Evolutionary conservation across 2,113 vertebrate genomes (phyloP), one percentile per base, ranked within the genome.

Genomic region (Siniperca knerii): DNA sequence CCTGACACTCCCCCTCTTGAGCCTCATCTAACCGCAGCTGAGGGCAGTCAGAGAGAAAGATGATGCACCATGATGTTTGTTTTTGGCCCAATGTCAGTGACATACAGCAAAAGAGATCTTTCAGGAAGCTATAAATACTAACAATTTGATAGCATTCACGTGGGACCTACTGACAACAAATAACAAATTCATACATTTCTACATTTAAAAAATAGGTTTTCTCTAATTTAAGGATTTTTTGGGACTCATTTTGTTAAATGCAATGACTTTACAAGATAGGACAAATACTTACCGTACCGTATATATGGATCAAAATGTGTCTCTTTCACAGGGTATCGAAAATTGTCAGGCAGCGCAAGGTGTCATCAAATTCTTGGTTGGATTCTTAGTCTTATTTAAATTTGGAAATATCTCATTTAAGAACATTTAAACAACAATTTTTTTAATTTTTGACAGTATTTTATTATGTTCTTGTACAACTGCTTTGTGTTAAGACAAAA

Each of bases 21-120:
- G 95, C 95, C 86, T 96, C 95, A 29, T 96, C 95, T 75, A 96
- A 75, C 60, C 95, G 94, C 83, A 96, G 86, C 95, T 95, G 65
- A 65, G 57, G 76, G 29, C 10, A 48, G 68, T 23, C 2, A 48
- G 1, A 2, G 8, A 58, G 15, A 33, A 35, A 29, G 15, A 61
- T 6, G 37, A 5, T 44, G 11, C 21, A 21, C 16, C 13, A 48
- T 10, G 9, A 8, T 9, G 10, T 61, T 54, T 62, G 23, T 35
- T 62, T 61, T 25, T 6, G 0, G 2, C 0, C 9, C 29, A 37
- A 25, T 46, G 7, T 44, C 13, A 20, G 52, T 25, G 18, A 55
- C 11, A 7, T 13, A 20, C 12, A 18, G n/a, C 8, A 15, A 20
- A 15, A 50, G 11, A 74, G 37, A 35, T 40, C 33, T 52, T 52